These are phyloP conservation scores for Nymphalis io DNA, from an alignment of 1,140 invertebrate species.

Conservation along the genomic window DNA sequence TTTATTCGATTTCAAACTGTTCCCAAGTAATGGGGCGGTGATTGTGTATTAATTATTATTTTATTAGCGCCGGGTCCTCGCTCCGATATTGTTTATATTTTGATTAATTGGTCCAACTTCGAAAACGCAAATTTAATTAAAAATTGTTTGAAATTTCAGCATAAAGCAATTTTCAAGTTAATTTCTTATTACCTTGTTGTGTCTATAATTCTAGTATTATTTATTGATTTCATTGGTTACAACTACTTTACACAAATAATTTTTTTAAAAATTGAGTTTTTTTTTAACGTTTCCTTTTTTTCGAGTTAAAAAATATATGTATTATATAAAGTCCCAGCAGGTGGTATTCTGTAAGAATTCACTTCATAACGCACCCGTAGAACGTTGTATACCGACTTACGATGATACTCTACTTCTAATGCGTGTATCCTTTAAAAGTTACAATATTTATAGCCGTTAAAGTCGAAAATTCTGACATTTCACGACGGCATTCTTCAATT, in stretches of 20 bases:
- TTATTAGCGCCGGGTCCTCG: slow-evolving; percentile 38
- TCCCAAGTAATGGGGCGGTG: slow-evolving; percentile 42
- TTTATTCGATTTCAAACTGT: slow-evolving; percentile 53
- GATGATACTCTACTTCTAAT: too few relatives aligned
- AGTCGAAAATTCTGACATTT: too few relatives aligned
- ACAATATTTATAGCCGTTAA: too few relatives aligned
- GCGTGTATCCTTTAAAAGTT: too few relatives aligned
- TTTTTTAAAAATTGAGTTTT: background rate
- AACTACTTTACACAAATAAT: too few relatives aligned
- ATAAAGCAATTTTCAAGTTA: background rate
- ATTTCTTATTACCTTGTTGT: background rate
- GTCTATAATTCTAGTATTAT: background rate
- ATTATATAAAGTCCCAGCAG: too few relatives aligned
- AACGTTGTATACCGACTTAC: too few relatives aligned
- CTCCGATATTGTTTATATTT: slow-evolving; percentile 52
- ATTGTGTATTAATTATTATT: slow-evolving; percentile 61
- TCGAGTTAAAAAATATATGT: too few relatives aligned
- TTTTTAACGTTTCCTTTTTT: background rate
- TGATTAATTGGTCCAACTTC: slow-evolving; percentile 44
- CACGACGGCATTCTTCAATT: too few relatives aligned
- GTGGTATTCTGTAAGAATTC: too few relatives aligned
- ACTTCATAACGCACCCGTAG: too few relatives aligned
- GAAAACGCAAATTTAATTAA: slow-evolving; percentile 2
- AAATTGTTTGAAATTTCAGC: slow-evolving; percentile 2
- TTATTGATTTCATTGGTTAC: background rate